phyloP scores from a whole-genome alignment of 2,888 invertebrate species.

The Tetranychus piercei region DNA sequence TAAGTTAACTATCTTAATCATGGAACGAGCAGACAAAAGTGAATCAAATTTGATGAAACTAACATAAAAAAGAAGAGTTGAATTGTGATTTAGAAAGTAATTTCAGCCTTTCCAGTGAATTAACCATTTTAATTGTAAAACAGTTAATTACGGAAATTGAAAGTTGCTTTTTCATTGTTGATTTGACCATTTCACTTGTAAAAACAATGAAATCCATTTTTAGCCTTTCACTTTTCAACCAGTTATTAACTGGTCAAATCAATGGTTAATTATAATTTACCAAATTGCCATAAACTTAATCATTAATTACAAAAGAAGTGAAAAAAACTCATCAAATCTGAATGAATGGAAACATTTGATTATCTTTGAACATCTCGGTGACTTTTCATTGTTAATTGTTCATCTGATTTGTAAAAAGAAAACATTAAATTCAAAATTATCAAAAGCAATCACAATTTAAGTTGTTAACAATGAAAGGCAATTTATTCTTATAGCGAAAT shows the following conservation, averaged over 20 bases:
- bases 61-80: neutral
- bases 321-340: neutral
- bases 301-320: neutral
- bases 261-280: neutral
- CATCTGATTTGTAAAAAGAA: too few relatives aligned
- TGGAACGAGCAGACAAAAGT: neutral
- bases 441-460: neutral
- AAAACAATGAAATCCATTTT: neutral
- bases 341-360: conserved; percentile 1
- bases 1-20: neutral
- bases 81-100: neutral
- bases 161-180: too few relatives aligned
- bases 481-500: neutral
- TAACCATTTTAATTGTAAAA: neutral
- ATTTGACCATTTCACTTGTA: too few relatives aligned
- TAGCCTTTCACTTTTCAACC: neutral
- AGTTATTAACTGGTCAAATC: neutral
- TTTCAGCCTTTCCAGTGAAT: neutral
- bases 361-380: neutral
- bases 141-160: neutral
- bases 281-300: neutral
- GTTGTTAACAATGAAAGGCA: neutral
- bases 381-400: too few relatives aligned
- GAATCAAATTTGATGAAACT: neutral
- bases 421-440: too few relatives aligned